Base-by-base conservation (phyloP, 2,888 invertebrate genomes). In the Hofmannophila pseudospretella region DNA sequence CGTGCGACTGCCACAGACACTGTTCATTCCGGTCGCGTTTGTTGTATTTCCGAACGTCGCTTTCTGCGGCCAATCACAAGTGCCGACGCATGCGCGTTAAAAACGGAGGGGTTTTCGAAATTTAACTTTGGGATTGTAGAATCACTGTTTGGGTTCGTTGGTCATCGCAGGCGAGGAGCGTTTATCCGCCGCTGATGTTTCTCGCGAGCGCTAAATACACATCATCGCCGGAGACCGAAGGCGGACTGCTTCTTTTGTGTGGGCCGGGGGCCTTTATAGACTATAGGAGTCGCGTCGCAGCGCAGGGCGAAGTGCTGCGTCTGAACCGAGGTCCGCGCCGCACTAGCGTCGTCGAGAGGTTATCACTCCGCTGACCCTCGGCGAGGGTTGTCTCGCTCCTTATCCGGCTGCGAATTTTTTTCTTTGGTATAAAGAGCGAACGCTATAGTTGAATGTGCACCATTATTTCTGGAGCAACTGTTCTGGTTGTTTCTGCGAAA, bases 231-330 rank as follows among this genome's bases (percentile, higher is more conserved):
- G 72, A 72, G 79, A 75, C 69, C 72, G 68, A 64, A 63, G 66
- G 66, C 72, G 67, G 58, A 86, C 86, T 86, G 82, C 67, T 73
- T 68, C 68, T 68, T 72, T 72, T 72, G 73, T 72, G 66, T 59
- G 61, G 61, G 72, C 42, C 66, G 57, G 65, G 58, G 55, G 79
- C 64, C 74, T 86, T 84, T 86, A 86, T 86, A 86, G 81, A 84
- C 70, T 76, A 64, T 59, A 48, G 27, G 56, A 61, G 67, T 54
- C 58, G 71, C 68, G 67, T 52, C 70, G 67, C 68, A 68, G 5
- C n/a, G 67, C 75, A 79, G 78, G 72, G 74, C 76, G 72, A 73
- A 70, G 73, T 67, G 65, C 60, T 65, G 61, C 58, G 68, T 54
- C 51, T 60, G 59, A 58, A 64, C 62, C 68, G 71, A 68, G 79